phyloP scores from a whole-genome alignment of 2,113 vertebrate genomes.

The Setophaga petechia region DNA sequence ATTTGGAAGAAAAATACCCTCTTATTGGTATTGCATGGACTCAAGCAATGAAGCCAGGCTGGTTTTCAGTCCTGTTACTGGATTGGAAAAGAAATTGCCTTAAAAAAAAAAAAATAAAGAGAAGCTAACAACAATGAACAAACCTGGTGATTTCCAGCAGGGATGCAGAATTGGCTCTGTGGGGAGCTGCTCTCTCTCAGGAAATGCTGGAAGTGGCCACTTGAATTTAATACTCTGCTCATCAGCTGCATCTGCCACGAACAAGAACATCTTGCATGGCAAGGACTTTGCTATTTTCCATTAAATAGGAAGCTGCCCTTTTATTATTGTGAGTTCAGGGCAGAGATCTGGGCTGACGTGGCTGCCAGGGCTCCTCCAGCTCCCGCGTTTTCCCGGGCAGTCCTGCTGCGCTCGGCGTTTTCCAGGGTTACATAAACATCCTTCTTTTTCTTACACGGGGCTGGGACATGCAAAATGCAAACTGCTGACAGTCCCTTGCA shows the following conservation, averaged over 20 bases:
- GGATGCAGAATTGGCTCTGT: not conserved
- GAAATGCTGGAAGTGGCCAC: not conserved
- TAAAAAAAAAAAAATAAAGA: not conserved
- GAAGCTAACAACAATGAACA: not conserved
- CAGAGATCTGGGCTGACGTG: not conserved
- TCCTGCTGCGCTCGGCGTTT: not conserved
- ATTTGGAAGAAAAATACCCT: not conserved
- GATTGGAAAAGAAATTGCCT: not conserved
- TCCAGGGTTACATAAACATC: slow-evolving; percentile 15
- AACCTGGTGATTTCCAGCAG: slow-evolving; percentile 15
- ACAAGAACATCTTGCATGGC: not conserved
- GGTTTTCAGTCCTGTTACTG: not conserved
- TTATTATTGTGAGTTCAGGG: not conserved
- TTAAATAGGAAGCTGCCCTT: not conserved
- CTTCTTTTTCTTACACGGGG: not conserved
- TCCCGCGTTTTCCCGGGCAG: not conserved
- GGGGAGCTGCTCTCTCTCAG: not conserved
- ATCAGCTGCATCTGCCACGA: not conserved
- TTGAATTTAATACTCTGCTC: not conserved
- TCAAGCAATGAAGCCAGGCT: not conserved
- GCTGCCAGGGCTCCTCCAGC: not conserved
- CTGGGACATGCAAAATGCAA: not conserved
- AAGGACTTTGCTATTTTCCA: not conserved
- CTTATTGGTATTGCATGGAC: not conserved
- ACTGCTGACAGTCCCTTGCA: not conserved